These are phyloP conservation scores for Brenthis hecate DNA, from an alignment of 2,888 invertebrate species.

Conservation along the genomic window DNA sequence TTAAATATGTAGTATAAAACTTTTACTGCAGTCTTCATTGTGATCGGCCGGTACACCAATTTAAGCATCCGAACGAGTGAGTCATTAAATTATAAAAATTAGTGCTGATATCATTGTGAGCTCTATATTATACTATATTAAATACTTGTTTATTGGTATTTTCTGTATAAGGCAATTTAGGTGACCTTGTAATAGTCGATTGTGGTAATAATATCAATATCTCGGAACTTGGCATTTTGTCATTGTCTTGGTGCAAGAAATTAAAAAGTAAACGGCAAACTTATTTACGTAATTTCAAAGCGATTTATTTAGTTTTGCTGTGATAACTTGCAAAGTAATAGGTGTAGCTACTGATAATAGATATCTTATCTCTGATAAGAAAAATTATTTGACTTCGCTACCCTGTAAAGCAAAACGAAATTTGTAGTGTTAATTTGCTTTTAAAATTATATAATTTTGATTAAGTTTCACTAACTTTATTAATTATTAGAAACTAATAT, in stretches of 20 bases:
- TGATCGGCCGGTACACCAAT: constrained; percentile 48
- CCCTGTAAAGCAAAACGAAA: not conserved
- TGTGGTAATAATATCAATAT: constrained; percentile 47
- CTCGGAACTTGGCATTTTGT: constrained; percentile 27
- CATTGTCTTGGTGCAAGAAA: constrained; percentile 10
- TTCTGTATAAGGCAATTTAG: constrained; percentile 18
- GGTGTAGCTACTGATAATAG: constrained; percentile 25
- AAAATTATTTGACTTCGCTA: constrained; percentile 23
- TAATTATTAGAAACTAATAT: no score
- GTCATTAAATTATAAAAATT: constrained; percentile 75
- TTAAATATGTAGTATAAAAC: not conserved
- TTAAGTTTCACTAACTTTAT: not conserved
- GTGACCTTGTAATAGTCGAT: constrained; percentile 59
- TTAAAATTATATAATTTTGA: not conserved
- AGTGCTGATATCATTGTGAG: constrained; percentile 68
- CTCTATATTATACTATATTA: constrained; percentile 46
- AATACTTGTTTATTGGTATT: constrained; percentile 1
- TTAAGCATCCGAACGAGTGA: constrained; percentile 65
- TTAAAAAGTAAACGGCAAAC: not conserved
- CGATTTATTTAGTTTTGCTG: constrained; percentile 22
- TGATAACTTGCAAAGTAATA: constrained; percentile 12
- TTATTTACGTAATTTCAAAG: constrained; percentile 1
- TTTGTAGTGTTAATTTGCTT: constrained; percentile 1
- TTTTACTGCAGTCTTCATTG: constrained; percentile 29
- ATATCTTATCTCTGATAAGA: constrained; percentile 34